Percentiles rank a stretch among this genome's conserved stretches.
Evolutionary conservation across 2,797 vertebrate genomes (phyloP).

Genomic region (Melopsittacus undulatus): DNA sequence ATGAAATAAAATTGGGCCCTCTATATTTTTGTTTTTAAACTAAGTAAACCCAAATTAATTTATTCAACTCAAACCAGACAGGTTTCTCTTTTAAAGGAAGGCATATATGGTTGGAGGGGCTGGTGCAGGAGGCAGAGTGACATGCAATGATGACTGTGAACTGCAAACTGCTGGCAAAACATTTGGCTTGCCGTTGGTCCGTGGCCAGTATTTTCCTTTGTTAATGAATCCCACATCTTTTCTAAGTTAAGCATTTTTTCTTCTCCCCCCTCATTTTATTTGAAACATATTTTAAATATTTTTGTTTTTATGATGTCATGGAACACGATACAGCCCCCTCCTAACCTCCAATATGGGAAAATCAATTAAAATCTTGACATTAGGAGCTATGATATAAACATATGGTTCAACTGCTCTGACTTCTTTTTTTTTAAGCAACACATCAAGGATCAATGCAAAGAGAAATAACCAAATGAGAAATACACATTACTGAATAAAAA

Average conservation of each 20-base stretch:
- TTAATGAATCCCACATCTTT: slow-evolving; percentile 84
- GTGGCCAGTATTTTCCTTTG: slow-evolving; percentile 78
- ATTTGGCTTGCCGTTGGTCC: slow-evolving; percentile 74
- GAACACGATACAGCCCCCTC: slow-evolving; percentile 73
- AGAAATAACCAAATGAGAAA: neutral
- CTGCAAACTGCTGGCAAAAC: slow-evolving; percentile 78
- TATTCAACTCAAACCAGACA: slow-evolving; percentile 65
- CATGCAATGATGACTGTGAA: slow-evolving; percentile 65
- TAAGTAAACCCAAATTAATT: slow-evolving; percentile 71
- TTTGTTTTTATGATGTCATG: slow-evolving; percentile 77
- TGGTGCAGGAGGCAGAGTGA: slow-evolving; percentile 47
- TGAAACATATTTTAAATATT: slow-evolving; percentile 83
- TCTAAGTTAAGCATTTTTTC: slow-evolving; percentile 78
- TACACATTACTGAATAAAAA: neutral
- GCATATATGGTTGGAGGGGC: slow-evolving; percentile 12
- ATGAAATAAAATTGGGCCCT: slow-evolving; percentile 62
- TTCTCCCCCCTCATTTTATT: slow-evolving; percentile 70
- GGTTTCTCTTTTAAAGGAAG: slow-evolving; percentile 70
- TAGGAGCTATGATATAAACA: slow-evolving; percentile 63
- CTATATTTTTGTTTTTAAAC: slow-evolving; percentile 64
- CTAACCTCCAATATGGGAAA: slow-evolving; percentile 68
- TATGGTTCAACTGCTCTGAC: slow-evolving; percentile 40
- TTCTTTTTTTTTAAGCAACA: neutral
- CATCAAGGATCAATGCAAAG: neutral
- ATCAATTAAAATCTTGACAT: slow-evolving; percentile 74